phyloP scores from a whole-genome alignment of 1,140 invertebrate species.

The Drosophila orena region DNA sequence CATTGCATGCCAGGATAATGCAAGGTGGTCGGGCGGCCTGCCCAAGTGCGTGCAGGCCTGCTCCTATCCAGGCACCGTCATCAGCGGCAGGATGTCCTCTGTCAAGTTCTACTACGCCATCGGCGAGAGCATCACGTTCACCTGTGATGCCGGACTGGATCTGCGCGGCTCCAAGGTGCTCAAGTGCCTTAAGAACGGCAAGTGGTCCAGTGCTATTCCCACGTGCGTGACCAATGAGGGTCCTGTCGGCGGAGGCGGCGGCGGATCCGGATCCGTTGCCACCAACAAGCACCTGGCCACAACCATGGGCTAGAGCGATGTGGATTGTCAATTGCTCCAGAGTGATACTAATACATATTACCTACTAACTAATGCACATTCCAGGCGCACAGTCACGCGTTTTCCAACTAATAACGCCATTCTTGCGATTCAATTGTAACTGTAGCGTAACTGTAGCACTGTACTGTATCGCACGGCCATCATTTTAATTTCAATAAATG shows the following conservation, averaged over 20 bases:
- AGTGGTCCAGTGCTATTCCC: conserved; percentile 94
- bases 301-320: conserved; percentile 55
- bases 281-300: conserved; percentile 56
- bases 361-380: conserved; percentile 75
- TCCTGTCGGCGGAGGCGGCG: conserved; percentile 17
- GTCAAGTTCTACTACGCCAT: conserved; percentile 95
- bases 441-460: conserved; percentile 58
- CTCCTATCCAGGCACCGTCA: conserved; percentile 93
- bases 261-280: conserved; percentile 17
- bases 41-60: conserved; percentile 94
- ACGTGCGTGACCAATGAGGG: conserved; percentile 85
- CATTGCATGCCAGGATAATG: conserved; percentile 94
- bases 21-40: conserved; percentile 92
- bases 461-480: conserved; percentile 44
- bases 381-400: conserved; percentile 50
- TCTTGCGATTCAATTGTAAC: conserved; percentile 67
- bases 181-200: conserved; percentile 91
- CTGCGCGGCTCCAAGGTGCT: conserved; percentile 91
- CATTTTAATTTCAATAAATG: conserved; percentile 78
- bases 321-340: conserved; percentile 52
- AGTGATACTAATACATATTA: conserved; percentile 79
- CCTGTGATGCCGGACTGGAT: conserved; percentile 91
- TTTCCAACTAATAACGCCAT: conserved; percentile 56
- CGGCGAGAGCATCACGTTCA: conserved; percentile 93
- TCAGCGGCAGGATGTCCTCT: conserved; percentile 92